Evolutionary conservation across 2,888 invertebrate genomes (phyloP).

Genomic region (Notodonta ziczac): DNA sequence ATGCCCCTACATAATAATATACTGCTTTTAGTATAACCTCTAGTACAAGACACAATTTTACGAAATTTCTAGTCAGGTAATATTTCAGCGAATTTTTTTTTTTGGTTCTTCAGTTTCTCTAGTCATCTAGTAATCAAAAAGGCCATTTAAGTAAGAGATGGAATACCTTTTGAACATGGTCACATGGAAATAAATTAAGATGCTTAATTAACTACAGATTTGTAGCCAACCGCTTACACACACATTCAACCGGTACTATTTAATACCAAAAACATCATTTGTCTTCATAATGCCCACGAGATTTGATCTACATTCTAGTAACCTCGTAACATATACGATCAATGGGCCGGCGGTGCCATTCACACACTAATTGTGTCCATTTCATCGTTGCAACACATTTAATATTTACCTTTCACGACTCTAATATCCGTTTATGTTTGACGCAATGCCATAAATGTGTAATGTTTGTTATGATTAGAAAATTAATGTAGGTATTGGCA

Average conservation of each 20-base stretch:
- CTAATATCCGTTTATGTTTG: conserved; percentile 45
- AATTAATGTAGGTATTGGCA: too few species aligned
- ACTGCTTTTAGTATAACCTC: too few species aligned
- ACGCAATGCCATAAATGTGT: conserved; percentile 35
- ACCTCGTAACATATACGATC: conserved; percentile 48
- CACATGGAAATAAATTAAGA: neutral
- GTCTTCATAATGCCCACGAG: conserved; percentile 37
- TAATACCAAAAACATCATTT: conserved; percentile 36
- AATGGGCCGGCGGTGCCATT: conserved; percentile 32
- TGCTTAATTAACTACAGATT: neutral
- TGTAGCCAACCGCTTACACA: too few species aligned
- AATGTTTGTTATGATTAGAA: too few species aligned
- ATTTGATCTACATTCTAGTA: conserved; percentile 36
- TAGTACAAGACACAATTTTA: too few species aligned
- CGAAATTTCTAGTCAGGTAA: too few species aligned
- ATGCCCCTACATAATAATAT: too few species aligned
- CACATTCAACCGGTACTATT: conserved; percentile 11
- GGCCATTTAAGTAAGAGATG: too few species aligned
- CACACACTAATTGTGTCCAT: conserved; percentile 39
- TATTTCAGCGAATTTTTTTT: too few species aligned
- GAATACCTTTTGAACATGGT: too few species aligned
- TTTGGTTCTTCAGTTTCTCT: too few species aligned
- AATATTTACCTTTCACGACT: conserved; percentile 49
- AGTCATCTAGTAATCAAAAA: too few species aligned
- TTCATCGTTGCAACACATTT: conserved; percentile 44